Conservation (phyloP, 2,888 invertebrate species). For the Toxonevra muliebris region DNA sequence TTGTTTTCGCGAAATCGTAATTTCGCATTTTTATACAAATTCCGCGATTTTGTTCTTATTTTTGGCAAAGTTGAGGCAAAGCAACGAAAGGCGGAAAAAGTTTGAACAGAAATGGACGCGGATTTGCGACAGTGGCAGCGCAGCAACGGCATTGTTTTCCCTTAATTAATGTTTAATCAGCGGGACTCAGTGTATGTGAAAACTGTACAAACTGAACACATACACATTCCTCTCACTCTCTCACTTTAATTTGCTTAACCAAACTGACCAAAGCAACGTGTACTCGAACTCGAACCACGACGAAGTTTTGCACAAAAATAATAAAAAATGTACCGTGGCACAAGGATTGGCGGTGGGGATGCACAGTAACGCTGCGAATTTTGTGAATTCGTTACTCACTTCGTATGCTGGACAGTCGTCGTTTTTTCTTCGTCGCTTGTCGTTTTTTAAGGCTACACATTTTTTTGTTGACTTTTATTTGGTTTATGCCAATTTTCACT, state of each 20-base stretch:
- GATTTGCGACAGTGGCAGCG: slow-evolving; percentile 1
- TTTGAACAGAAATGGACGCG: slow-evolving; percentile 24
- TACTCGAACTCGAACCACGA: too few species aligned
- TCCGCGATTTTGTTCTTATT: slow-evolving; percentile 55
- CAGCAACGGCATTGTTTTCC: slow-evolving; percentile 58
- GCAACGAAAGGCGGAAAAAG: slow-evolving; percentile 28
- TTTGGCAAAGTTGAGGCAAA: slow-evolving; percentile 36
- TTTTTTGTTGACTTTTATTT: not conserved
- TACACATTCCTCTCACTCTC: too few species aligned
- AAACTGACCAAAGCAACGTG: too few species aligned
- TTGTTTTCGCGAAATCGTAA: slow-evolving; percentile 56
- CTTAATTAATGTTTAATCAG: slow-evolving; percentile 67
- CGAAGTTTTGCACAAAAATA: too few species aligned
- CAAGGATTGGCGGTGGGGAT: too few species aligned
- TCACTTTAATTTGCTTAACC: too few species aligned
- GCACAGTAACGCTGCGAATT: too few species aligned
- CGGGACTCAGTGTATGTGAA: slow-evolving; percentile 34
- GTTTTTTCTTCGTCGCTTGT: not conserved
- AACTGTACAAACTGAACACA: too few species aligned
- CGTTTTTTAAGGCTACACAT: not conserved
- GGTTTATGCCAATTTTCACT: too few species aligned
- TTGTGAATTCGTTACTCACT: too few species aligned
- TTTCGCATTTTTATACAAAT: slow-evolving; percentile 60
- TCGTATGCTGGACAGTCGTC: not conserved
- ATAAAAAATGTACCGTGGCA: too few species aligned